Evolutionary conservation across 2,888 invertebrate species (phyloP).

Genomic region (Chalcis sispes): DNA sequence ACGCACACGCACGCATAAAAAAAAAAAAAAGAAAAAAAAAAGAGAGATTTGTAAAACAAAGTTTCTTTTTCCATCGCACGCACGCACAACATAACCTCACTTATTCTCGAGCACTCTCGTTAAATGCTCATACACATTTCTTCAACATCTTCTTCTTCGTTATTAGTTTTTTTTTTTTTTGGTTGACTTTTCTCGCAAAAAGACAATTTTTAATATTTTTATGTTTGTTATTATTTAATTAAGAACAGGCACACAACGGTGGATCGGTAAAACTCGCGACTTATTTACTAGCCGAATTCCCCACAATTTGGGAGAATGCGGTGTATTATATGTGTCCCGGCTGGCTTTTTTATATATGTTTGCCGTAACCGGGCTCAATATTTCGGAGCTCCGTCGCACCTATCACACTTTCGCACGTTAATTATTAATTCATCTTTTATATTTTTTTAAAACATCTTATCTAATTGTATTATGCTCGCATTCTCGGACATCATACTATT

Average conservation of each 20-base stretch:
- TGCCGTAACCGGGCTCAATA: conserved; percentile 51
- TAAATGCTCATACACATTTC: background rate
- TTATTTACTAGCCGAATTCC: conserved; percentile 34
- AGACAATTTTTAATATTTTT: conserved; percentile 65
- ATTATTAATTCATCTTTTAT: background rate
- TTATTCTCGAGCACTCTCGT: background rate
- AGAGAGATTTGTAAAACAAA: too few relatives aligned
- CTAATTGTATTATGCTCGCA: background rate
- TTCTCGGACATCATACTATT: background rate
- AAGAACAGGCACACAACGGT: conserved; percentile 51
- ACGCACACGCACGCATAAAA: background rate
- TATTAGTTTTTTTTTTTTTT: conserved; percentile 65
- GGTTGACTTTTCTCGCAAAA: conserved; percentile 66
- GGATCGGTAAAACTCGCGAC: conserved; percentile 46
- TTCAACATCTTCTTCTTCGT: conserved; percentile 47
- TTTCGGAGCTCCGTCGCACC: conserved; percentile 20
- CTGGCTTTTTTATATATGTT: conserved; percentile 58
- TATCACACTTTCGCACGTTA: background rate
- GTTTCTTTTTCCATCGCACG: background rate
- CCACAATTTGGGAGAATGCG: conserved; percentile 25
- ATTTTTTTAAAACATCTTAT: too few relatives aligned
- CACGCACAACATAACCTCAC: background rate
- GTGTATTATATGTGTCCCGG: conserved; percentile 30
- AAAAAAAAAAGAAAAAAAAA: too few relatives aligned
- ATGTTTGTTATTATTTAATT: conserved; percentile 47